Base-by-base conservation (phyloP, 1,140 invertebrate genomes). In the Formica exsecta region DNA sequence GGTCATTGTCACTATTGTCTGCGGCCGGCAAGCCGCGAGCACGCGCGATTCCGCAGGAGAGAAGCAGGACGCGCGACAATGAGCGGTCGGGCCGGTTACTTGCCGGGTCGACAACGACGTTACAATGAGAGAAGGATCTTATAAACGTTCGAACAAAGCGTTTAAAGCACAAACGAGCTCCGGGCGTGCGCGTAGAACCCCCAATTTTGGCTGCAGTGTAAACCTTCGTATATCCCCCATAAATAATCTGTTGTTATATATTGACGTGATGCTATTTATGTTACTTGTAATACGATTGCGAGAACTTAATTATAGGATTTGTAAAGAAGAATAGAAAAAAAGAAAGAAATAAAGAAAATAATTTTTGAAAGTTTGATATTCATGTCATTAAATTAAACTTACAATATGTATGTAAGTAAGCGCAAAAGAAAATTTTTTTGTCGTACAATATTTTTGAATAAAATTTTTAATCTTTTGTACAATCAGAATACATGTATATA, bases 51-150 rank as follows among this genome's bases (percentile, higher is more conserved):
- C 22, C 68, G 29, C 38, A 29, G 54, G 38, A 16, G 51, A 81
- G 65, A 59, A 71, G 77, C 51, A 4, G 64, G 36, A 71, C 36
- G 25, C 64, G 71, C 77, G 76, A 89, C 89, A 90, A 90, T 90
- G 86, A 89, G 51, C 75, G 36, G 36, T 22, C 36, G 8, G 79
- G 91, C 91, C 91, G 91, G 93, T 94, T 94, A 93, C 91, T 93
- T 85, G 93, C 77, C n/a, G 65, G 57, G 25, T 61, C 91, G 87
- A 94, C 93, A 92, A 93, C 88, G 86, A 76, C 89, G 89, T 92
- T 89, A 92, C 93, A 94, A 94, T 94, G 83, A 92, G 83, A 92
- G 19, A 48, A 22, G 22, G 38, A 61, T 57, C 68, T 74, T 61
- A 41, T 83, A 83, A 83, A 83, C 73, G 79, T 83, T 73, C 66